These are phyloP conservation scores for Siphamia tubifer DNA, from an alignment of 2,113 vertebrate genomes.

Conservation along the genomic window DNA sequence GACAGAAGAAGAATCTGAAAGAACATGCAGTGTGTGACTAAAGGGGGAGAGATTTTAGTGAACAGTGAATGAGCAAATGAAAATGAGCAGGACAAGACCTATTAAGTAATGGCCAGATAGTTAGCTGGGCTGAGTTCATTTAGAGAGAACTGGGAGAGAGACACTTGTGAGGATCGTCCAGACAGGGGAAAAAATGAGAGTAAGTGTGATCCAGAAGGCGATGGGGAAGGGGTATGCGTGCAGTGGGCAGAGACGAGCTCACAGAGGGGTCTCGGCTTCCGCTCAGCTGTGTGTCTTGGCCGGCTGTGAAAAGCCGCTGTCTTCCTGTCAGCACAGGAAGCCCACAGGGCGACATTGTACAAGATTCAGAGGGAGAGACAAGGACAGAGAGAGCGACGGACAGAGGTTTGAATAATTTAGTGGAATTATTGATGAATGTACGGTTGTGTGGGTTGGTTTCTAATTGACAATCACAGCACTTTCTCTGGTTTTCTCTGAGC, in stretches of 20 bases:
- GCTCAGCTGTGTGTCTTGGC: conserved; percentile 80
- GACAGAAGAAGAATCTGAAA: not conserved
- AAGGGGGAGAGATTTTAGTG: conserved; percentile 2
- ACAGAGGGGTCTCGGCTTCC: conserved; percentile 71
- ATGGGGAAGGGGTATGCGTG: conserved; percentile 2
- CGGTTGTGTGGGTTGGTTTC: conserved; percentile 21
- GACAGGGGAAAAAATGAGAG: not conserved
- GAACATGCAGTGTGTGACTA: not conserved
- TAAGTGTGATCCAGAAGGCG: conserved; percentile 20
- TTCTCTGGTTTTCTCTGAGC: not conserved
- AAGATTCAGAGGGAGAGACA: conserved; percentile 18
- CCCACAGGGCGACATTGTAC: conserved; percentile 73
- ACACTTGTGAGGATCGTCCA: conserved; percentile 37
- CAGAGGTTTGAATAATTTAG: conserved; percentile 59
- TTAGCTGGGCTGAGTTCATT: conserved; percentile 7
- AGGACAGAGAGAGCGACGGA: conserved; percentile 32
- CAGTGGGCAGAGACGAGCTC: conserved; percentile 28
- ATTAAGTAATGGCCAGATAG: conserved; percentile 28
- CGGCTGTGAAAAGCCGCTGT: conserved; percentile 76
- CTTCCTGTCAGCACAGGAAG: conserved; percentile 75
- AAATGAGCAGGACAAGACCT: conserved; percentile 22
- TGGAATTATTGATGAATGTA: conserved; percentile 42
- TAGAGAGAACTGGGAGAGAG: not conserved
- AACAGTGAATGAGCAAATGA: not conserved
- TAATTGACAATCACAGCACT: conserved; percentile 18